These are phyloP conservation scores for Phocoena phocoena DNA, from an alignment of 2,113 vertebrate species.

Conservation along the genomic window DNA sequence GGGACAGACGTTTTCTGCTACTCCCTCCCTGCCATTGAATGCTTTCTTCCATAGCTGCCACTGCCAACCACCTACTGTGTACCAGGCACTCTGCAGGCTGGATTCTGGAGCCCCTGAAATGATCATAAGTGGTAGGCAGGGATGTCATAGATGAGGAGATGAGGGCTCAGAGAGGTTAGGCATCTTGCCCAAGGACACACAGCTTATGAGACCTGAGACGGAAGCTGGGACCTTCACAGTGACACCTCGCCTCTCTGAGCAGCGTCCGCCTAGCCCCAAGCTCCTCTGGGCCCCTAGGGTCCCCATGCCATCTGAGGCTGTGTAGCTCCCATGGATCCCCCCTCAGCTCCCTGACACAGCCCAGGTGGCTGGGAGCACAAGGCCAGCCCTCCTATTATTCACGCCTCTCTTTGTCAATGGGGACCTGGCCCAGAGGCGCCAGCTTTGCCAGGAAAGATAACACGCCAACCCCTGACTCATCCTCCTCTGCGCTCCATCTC, in stretches of 20 bases:
- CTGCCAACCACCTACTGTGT: not conserved
- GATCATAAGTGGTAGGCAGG: too few species aligned
- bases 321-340: rapidly evolving
- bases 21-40: not conserved
- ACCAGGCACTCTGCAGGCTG: not conserved
- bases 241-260: rapidly evolving
- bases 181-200: not conserved
- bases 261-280: rapidly evolving
- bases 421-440: not conserved
- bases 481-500: not conserved
- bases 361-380: not conserved
- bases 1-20: not conserved
- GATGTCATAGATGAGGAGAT: rapidly evolving
- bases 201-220: not conserved
- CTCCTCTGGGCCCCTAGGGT: not conserved
- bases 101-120: not conserved
- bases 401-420: conserved; percentile 37
- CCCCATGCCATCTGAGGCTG: rapidly evolving
- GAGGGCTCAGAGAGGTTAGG: not conserved
- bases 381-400: conserved; percentile 61
- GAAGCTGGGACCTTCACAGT: rapidly evolving
- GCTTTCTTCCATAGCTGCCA: not conserved
- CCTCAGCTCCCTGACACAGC: not conserved
- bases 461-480: not conserved
- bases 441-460: conserved; percentile 69